Conservation (phyloP, 1,140 invertebrate genomes). For the Cephus cinctus region DNA sequence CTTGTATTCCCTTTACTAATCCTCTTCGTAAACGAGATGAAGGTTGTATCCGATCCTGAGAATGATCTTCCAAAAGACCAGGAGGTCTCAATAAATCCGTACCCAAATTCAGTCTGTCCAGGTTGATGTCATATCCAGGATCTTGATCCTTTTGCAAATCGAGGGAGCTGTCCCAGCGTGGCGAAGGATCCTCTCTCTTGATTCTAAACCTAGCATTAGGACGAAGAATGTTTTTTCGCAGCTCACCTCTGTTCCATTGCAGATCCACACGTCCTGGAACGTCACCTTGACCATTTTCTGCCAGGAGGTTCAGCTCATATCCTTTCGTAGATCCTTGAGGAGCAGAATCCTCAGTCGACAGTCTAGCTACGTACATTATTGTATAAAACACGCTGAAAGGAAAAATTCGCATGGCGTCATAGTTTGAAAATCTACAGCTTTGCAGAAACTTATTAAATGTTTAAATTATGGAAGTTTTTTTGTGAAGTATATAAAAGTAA, state of each 20-base stretch:
- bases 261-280: too few species aligned
- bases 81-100: neutral
- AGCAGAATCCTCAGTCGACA: constrained; percentile 5
- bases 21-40: too few species aligned
- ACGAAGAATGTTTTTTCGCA: neutral
- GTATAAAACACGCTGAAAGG: constrained; percentile 20
- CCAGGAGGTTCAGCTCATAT: neutral
- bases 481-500: neutral
- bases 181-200: too few species aligned
- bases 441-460: neutral
- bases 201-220: neutral
- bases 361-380: constrained; percentile 18
- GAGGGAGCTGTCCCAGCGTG: too few species aligned
- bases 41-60: too few species aligned
- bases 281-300: neutral
- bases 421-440: neutral
- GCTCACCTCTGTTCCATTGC: neutral
- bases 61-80: too few species aligned
- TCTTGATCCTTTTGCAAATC: neutral
- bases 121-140: neutral
- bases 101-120: neutral
- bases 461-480: neutral
- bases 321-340: constrained; percentile 2
- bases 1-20: too few species aligned
- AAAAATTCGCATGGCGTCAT: neutral